Conservation (phyloP, 2,888 invertebrate species). For the Drosophila mimetica region DNA sequence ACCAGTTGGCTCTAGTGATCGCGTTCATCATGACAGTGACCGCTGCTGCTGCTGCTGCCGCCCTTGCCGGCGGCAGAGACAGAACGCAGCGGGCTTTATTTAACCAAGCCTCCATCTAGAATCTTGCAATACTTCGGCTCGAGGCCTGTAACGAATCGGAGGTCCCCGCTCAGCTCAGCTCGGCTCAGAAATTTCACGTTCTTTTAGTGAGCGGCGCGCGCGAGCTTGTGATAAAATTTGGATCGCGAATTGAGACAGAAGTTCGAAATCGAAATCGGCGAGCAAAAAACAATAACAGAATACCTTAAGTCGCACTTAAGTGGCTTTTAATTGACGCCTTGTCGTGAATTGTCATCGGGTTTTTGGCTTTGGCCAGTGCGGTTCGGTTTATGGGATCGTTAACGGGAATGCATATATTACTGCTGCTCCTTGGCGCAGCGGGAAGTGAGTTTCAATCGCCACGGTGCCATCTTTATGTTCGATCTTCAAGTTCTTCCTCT, state of each 20-base stretch:
- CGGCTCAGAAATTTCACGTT: conserved; percentile 45
- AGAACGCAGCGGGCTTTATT: conserved; percentile 57
- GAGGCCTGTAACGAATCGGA: conserved; percentile 72
- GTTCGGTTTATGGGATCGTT: conserved; percentile 34
- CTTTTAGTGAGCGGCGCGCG: conserved; percentile 45
- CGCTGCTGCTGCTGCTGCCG: conserved; percentile 39
- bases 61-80: conserved; percentile 28
- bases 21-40: conserved; percentile 52
- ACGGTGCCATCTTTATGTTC: conserved; percentile 3
- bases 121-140: conserved; percentile 71
- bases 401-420: conserved; percentile 30
- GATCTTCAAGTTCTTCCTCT: neutral
- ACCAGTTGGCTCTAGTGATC: conserved; percentile 4
- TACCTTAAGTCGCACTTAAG: conserved; percentile 34
- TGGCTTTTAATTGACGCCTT: conserved; percentile 43
- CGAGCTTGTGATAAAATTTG: conserved; percentile 26
- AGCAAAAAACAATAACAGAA: conserved; percentile 30
- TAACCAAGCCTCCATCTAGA: conserved; percentile 76
- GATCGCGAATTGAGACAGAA: conserved; percentile 22
- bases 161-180: conserved; percentile 6
- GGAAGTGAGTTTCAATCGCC: conserved; percentile 24
- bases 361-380: conserved; percentile 7
- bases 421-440: conserved; percentile 30
- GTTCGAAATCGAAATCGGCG: too few species aligned
- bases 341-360: conserved; percentile 30